phyloP scores from a whole-genome alignment of 92 coral and sea anemone genomes.

The Parazoanthus swiftii region DNA sequence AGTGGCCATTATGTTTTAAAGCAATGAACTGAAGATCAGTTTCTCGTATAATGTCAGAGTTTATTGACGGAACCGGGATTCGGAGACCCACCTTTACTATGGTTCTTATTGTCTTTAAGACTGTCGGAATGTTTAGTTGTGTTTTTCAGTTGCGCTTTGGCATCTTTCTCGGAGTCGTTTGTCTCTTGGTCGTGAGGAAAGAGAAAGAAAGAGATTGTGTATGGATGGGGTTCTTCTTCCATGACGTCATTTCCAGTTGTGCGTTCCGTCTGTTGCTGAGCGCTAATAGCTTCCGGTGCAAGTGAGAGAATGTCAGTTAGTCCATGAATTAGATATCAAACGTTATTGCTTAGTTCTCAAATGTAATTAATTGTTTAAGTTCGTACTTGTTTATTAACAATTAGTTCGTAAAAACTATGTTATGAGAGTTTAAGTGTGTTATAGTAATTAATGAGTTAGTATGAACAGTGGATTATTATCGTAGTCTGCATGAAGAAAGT shows the following conservation, averaged over 20 bases:
- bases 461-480: too few species aligned
- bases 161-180: slow-evolving; percentile 63
- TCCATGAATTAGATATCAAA: background rate
- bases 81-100: slow-evolving; percentile 28
- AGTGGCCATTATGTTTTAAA: too few species aligned
- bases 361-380: too few species aligned
- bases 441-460: too few species aligned
- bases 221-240: slow-evolving; percentile 96
- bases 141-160: slow-evolving; percentile 48
- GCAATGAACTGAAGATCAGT: background rate
- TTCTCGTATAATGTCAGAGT: background rate
- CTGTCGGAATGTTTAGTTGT: slow-evolving; percentile 38
- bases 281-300: slow-evolving; percentile 31
- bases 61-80: background rate
- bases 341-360: too few species aligned
- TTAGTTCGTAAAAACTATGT: too few species aligned
- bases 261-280: slow-evolving; percentile 54
- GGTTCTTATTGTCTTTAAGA: slow-evolving; percentile 18
- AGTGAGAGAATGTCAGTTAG: slow-evolving; percentile 43
- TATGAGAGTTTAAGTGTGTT: too few species aligned
- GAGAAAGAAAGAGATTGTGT: slow-evolving; percentile 96
- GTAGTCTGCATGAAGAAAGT: too few species aligned
- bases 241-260: slow-evolving; percentile 68
- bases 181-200: slow-evolving; percentile 83
- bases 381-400: too few species aligned